phyloP scores from a whole-genome alignment of 2,888 invertebrate species.

The Thecocarcelia acutangulata region DNA sequence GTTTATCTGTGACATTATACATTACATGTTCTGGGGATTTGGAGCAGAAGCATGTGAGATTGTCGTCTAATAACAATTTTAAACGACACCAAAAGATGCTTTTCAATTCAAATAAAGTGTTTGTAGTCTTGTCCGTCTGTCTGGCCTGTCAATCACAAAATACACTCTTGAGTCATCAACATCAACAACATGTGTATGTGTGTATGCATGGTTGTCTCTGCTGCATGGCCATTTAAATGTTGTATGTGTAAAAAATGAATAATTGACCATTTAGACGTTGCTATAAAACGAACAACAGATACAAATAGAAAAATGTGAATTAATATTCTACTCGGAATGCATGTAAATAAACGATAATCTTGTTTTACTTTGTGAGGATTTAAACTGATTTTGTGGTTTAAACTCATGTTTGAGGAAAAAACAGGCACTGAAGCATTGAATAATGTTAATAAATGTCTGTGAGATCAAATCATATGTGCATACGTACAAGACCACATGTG shows the following conservation, averaged over 20 bases:
- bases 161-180: slow-evolving; percentile 56
- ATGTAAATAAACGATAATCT: slow-evolving; percentile 62
- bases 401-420: slow-evolving; percentile 41
- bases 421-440: slow-evolving; percentile 37
- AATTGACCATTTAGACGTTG: slow-evolving; percentile 60
- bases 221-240: slow-evolving; percentile 47
- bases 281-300: background rate
- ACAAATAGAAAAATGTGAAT: slow-evolving; percentile 30
- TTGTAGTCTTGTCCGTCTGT: slow-evolving; percentile 44
- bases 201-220: background rate
- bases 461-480: slow-evolving; percentile 21
- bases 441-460: slow-evolving; percentile 53
- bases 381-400: slow-evolving; percentile 64
- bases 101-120: slow-evolving; percentile 58
- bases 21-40: slow-evolving; percentile 63
- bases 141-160: slow-evolving; percentile 53
- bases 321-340: slow-evolving; percentile 48
- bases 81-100: slow-evolving; percentile 50
- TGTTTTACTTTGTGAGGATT: slow-evolving; percentile 61
- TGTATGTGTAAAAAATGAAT: slow-evolving; percentile 48
- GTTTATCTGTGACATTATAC: slow-evolving; percentile 61
- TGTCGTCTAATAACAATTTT: slow-evolving; percentile 51
- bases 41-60: slow-evolving; percentile 47
- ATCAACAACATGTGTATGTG: slow-evolving; percentile 14
- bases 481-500: slow-evolving; percentile 30